A percentile compares a stretch with the other conserved stretches of the same genome.
Conservation (phyloP, 2,797 vertebrate genomes). For the Kryptolebias ocellatus region DNA sequence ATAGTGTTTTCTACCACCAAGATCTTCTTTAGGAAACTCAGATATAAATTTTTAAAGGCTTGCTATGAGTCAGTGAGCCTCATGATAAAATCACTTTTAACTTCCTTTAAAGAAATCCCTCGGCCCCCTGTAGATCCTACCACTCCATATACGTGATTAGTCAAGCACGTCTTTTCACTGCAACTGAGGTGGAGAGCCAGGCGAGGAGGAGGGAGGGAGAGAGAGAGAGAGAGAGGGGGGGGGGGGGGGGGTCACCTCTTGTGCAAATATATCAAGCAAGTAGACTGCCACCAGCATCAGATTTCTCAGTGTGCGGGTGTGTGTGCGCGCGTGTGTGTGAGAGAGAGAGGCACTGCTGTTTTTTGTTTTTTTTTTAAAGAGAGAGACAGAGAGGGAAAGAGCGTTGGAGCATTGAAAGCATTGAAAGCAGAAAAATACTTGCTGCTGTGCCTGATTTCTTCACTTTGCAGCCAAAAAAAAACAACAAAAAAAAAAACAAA, state of each 20-base stretch:
- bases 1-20: neutral
- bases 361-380: conserved; percentile 19
- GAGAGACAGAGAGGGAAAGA: conserved; percentile 43
- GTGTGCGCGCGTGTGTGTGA: conserved; percentile 31
- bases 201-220: conserved; percentile 17
- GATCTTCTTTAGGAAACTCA: conserved; percentile 1
- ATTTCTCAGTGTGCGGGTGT: conserved; percentile 71
- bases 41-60: conserved; percentile 23
- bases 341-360: conserved; percentile 32
- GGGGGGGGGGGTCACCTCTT: conserved; percentile 82
- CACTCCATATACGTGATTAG: conserved; percentile 41
- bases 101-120: conserved; percentile 59
- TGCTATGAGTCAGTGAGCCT: conserved; percentile 45
- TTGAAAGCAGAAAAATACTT: conserved; percentile 57
- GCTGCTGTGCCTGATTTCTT: conserved; percentile 46
- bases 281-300: conserved; percentile 81
- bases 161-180: conserved; percentile 72
- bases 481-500: conserved; percentile 29
- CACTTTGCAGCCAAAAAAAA: conserved; percentile 1
- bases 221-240: conserved; percentile 23
- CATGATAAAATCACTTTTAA: conserved; percentile 73
- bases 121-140: conserved; percentile 34
- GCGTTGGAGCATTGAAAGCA: conserved; percentile 55
- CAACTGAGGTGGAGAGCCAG: conserved; percentile 45
- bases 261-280: conserved; percentile 85